These are phyloP conservation scores for Dolichotis patagonum DNA, from an alignment of 2,113 vertebrate species.

Conservation along the genomic window DNA sequence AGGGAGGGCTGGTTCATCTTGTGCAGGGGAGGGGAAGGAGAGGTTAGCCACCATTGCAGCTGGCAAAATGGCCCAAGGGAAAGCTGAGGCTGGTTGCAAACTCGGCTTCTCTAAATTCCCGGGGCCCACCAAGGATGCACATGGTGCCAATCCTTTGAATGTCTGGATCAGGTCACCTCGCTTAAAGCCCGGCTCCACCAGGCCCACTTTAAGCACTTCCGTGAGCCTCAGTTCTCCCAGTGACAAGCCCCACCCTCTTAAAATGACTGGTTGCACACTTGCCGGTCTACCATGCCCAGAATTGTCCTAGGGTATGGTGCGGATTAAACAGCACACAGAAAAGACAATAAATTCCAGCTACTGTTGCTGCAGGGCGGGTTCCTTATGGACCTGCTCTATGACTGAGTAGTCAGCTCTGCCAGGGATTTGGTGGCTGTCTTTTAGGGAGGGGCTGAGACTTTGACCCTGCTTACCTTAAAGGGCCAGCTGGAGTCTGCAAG, in stretches of 20 bases:
- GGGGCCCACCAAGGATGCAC: rapidly evolving
- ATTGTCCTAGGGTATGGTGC: neutral
- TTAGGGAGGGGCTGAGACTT: neutral
- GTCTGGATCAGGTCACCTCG: neutral
- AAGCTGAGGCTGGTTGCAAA: neutral
- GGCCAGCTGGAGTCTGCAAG: neutral
- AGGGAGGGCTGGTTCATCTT: neutral
- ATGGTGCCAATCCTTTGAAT: neutral
- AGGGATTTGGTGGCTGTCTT: neutral
- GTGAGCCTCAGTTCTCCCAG: neutral
- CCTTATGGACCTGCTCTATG: no score
- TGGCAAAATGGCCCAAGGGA: neutral
- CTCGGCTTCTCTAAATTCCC: neutral
- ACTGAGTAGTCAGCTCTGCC: neutral
- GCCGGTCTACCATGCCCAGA: neutral
- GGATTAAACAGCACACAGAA: neutral
- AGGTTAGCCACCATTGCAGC: neutral
- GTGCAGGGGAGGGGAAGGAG: neutral
- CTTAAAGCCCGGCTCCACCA: neutral
- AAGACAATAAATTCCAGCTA: neutral
- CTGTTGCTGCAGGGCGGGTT: neutral
- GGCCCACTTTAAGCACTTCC: neutral
- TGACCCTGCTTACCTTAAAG: neutral
- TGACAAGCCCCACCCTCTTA: neutral
- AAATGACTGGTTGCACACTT: no score